A percentile compares a stretch with the other conserved stretches of the same genome.
phyloP scores from a whole-genome alignment of 2,888 invertebrate genomes.

The Macaria notata region DNA sequence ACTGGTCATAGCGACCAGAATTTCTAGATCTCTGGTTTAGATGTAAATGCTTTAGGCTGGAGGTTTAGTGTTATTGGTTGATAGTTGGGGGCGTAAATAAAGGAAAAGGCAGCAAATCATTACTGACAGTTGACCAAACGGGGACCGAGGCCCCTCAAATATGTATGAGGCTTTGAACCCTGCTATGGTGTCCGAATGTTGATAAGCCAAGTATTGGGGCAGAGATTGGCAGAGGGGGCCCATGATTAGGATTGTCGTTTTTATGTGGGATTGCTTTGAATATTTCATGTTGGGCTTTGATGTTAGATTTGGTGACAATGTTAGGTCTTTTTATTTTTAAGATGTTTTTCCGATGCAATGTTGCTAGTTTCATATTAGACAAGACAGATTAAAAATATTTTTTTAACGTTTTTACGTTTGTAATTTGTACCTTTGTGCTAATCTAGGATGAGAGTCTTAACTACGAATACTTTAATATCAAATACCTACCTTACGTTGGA shows the following conservation, averaged over 20 bases:
- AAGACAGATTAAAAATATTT: no score
- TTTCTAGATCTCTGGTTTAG: conserved; percentile 29
- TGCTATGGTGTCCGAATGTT: conserved; percentile 83
- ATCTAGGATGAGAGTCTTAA: no score
- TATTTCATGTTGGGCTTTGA: conserved; percentile 29
- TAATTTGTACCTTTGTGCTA: no score
- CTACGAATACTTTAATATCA: no score
- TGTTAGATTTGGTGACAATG: conserved; percentile 14
- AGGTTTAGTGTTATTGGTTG: conserved; percentile 45
- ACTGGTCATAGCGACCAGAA: conserved; percentile 33
- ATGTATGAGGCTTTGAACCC: conserved; percentile 79
- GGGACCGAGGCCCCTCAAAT: conserved; percentile 77
- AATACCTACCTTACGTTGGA: no score
- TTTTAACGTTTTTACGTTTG: no score
- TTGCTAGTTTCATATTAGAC: no score
- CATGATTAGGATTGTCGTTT: conserved; percentile 69
- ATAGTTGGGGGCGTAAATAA: conserved; percentile 63
- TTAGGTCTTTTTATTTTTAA: neutral
- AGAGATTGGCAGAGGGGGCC: conserved; percentile 51
- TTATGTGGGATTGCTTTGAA: conserved; percentile 39
- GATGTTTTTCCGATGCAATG: no score
- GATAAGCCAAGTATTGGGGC: conserved; percentile 78
- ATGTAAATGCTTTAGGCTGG: conserved; percentile 6
- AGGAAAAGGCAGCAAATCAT: conserved; percentile 79
- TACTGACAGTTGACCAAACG: conserved; percentile 82